phyloP scores from a whole-genome alignment of 2,797 vertebrate species.

The Scyliorhinus canicula region DNA sequence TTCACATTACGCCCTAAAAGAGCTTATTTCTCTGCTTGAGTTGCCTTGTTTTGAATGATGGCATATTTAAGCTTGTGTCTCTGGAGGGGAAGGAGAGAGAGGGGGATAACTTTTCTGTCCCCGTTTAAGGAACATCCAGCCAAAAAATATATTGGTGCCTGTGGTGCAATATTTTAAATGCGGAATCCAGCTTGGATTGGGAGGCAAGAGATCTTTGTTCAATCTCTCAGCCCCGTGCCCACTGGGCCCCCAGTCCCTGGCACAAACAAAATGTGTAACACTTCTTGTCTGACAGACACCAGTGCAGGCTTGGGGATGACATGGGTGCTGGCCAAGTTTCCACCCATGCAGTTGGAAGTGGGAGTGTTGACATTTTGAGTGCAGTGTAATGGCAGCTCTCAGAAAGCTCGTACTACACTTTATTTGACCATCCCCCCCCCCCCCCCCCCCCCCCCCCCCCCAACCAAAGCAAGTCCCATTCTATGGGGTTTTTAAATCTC shows the following conservation, averaged over 20 bases:
- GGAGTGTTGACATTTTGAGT: background rate
- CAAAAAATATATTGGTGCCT: background rate
- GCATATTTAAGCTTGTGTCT: background rate
- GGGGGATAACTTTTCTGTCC: background rate
- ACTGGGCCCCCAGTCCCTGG: background rate
- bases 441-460: no score
- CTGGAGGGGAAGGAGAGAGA: background rate
- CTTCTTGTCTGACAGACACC: background rate
- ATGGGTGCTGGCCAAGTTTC: background rate
- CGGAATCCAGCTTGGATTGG: background rate
- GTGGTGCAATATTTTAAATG: background rate
- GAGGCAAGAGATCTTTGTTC: background rate
- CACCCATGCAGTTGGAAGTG: background rate
- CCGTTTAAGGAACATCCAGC: background rate
- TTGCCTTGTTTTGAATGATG: background rate
- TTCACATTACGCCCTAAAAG: background rate
- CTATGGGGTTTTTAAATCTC: no score
- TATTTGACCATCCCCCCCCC: background rate
- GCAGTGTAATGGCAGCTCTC: background rate
- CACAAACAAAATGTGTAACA: background rate
- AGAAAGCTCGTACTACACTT: background rate
- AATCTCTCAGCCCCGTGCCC: background rate
- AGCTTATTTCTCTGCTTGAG: background rate
- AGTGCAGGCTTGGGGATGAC: background rate
- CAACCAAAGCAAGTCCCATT: background rate